phyloP scores from a whole-genome alignment of 1,140 invertebrate genomes.

The Aphis craccivora region DNA sequence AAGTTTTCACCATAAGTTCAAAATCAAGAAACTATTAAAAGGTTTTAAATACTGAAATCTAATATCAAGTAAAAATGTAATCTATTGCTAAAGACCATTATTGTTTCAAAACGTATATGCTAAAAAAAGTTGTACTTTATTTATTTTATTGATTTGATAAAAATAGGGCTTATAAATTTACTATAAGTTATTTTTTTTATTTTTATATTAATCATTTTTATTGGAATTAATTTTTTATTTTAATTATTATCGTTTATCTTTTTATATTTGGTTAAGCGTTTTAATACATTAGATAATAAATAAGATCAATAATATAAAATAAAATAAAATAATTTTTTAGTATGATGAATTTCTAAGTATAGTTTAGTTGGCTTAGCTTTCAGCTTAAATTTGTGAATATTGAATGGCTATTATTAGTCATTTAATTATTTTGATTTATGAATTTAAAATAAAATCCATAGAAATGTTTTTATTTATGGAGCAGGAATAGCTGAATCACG shows the following conservation, averaged over 20 bases:
- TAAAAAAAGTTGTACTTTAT: background rate
- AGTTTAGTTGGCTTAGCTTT: background rate
- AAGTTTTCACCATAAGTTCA: background rate
- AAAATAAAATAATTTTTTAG: too few species aligned
- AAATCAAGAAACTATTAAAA: background rate
- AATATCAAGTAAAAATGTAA: background rate
- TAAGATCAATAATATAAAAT: too few species aligned
- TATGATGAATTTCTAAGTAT: too few species aligned
- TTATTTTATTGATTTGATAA: too few species aligned
- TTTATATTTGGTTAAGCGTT: too few species aligned
- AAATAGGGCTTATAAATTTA: too few species aligned
- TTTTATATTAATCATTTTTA: too few species aligned
- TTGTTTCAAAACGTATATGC: background rate
- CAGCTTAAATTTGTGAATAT: background rate
- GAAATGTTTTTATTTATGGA: background rate
- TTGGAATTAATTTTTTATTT: too few species aligned
- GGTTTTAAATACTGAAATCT: background rate
- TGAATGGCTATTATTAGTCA: background rate
- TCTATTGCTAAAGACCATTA: too few species aligned
- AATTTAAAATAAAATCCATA: background rate
- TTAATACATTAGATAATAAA: too few species aligned
- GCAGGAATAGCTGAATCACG: background rate
- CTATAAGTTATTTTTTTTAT: too few species aligned
- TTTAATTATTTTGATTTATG: background rate
- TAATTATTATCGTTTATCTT: too few species aligned